Conservation (phyloP, 2,113 vertebrate genomes). For the Baryphthengus martii region DNA sequence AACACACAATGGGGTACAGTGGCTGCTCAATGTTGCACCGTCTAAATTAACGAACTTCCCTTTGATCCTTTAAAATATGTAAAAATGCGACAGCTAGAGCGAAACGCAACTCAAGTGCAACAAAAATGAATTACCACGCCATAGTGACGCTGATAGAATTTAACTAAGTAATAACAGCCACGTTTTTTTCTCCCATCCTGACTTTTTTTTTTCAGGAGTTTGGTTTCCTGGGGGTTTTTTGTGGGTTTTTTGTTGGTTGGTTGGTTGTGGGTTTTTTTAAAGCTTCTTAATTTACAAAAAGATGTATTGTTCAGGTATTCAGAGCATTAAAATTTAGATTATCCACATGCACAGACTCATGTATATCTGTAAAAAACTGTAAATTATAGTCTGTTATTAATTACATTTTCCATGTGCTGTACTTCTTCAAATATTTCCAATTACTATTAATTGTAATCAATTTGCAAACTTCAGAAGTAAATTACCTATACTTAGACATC, state of each 20-base stretch:
- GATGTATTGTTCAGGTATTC: not conserved
- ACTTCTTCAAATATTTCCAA: not conserved
- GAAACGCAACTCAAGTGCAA: not conserved
- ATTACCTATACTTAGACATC: not conserved
- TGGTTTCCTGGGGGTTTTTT: not conserved
- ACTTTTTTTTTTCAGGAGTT: not conserved
- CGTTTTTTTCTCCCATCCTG: not conserved
- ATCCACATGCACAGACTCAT: not conserved
- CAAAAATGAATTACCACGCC: not conserved
- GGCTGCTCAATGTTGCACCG: not conserved
- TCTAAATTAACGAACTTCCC: not conserved
- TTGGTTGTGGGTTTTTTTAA: not conserved
- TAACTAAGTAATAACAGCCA: not conserved
- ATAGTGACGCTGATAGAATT: not conserved
- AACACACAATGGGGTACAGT: not conserved
- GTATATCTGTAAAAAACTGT: not conserved
- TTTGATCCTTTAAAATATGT: not conserved
- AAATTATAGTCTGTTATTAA: not conserved
- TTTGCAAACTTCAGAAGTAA: constrained; percentile 21
- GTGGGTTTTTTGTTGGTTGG: not conserved
- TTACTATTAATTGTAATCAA: constrained; percentile 23
- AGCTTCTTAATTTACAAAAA: not conserved
- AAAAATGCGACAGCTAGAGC: not conserved
- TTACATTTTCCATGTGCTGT: not conserved
- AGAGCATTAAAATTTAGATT: not conserved